These are phyloP conservation scores for Urocyon cinereoargenteus DNA, from an alignment of 2,797 vertebrate genomes.

Conservation along the genomic window DNA sequence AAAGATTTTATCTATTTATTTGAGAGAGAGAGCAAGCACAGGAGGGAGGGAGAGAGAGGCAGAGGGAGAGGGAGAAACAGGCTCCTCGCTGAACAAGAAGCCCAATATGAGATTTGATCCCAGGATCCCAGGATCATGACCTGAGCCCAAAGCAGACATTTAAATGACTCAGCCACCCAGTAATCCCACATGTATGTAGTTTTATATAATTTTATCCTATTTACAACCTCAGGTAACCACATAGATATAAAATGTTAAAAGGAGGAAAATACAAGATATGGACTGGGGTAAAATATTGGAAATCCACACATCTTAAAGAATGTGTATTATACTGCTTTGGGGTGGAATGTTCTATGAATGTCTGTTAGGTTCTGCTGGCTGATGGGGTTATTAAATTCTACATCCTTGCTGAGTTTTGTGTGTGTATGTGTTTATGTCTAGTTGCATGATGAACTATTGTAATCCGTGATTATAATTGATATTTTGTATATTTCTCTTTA, in stretches of 20 bases:
- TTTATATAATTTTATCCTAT: background rate
- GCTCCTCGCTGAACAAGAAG: too few species aligned
- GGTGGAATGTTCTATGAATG: background rate
- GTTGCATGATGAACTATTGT: background rate
- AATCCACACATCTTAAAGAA: background rate
- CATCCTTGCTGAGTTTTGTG: background rate
- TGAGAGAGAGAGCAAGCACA: too few species aligned
- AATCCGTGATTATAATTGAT: background rate
- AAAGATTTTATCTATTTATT: too few species aligned
- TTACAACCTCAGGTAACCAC: background rate
- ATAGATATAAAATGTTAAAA: background rate
- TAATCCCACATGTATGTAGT: background rate
- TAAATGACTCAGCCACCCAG: too few species aligned
- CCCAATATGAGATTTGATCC: too few species aligned
- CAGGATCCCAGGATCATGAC: too few species aligned
- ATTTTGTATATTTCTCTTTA: background rate
- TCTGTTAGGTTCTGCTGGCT: background rate
- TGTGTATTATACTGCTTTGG: background rate
- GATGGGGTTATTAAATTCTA: background rate
- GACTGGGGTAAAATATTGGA: background rate
- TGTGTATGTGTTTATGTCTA: background rate
- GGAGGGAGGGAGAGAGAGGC: too few species aligned
- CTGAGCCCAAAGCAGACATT: too few species aligned
- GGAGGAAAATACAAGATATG: background rate
- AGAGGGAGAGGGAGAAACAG: too few species aligned